Conservation (phyloP, 2,113 vertebrate genomes). For the Balaenoptera acutorostrata region DNA sequence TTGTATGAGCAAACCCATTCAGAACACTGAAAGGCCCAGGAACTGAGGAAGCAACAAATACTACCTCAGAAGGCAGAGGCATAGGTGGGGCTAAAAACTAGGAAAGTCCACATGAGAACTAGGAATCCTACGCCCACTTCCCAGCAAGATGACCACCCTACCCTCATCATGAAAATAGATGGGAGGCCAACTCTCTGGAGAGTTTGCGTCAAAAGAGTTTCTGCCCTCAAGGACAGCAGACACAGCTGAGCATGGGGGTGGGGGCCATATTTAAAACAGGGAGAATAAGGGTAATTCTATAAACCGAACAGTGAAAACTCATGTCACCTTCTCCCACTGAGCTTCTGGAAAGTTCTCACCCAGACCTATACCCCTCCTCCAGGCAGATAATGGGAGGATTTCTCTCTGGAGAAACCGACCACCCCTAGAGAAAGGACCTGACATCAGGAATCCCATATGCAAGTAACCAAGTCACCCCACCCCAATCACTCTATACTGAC, state of each 20-base stretch:
- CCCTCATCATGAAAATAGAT: neutral
- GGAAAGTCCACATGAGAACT: neutral
- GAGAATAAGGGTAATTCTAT: neutral
- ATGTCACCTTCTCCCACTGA: neutral
- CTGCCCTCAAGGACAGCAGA: neutral
- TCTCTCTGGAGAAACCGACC: neutral
- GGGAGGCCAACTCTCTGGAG: neutral
- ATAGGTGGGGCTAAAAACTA: neutral
- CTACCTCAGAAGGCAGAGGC: neutral
- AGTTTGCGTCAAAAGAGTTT: neutral
- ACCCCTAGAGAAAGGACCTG: neutral
- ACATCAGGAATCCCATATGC: neutral
- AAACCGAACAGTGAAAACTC: neutral
- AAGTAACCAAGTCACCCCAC: neutral
- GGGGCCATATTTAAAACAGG: neutral
- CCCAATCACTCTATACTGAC: neutral
- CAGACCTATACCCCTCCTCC: neutral
- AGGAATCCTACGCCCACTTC: neutral
- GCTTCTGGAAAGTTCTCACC: constrained; percentile 2
- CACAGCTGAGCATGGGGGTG: neutral
- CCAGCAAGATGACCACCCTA: neutral
- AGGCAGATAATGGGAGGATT: neutral
- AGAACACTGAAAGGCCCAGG: neutral
- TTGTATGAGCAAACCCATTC: neutral
- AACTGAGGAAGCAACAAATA: neutral